A percentile compares a stretch with the other conserved stretches of the same genome.
Evolutionary conservation across 2,113 vertebrate genomes (phyloP).

Genomic region (Litocranius walleri): DNA sequence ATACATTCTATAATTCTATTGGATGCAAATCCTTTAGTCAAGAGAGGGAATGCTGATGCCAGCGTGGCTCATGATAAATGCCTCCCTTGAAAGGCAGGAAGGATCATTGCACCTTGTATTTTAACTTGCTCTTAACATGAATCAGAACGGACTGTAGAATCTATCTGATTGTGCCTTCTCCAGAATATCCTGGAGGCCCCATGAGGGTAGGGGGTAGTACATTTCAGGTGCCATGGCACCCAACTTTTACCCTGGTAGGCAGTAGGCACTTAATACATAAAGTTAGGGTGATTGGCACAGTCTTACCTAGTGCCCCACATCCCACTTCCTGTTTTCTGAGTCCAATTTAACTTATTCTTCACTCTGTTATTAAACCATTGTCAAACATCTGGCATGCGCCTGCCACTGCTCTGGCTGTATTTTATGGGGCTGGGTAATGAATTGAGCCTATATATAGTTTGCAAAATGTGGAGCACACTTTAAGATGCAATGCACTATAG

Average conservation of each 20-base stretch:
- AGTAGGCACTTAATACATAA: not conserved
- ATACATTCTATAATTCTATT: not conserved
- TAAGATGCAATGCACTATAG: slow-evolving; percentile 67
- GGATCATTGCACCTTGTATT: not conserved
- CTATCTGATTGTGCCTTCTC: not conserved
- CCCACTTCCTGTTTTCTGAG: slow-evolving; percentile 54
- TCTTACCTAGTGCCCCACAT: slow-evolving; percentile 63
- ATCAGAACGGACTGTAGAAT: not conserved
- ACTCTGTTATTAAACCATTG: slow-evolving; percentile 67
- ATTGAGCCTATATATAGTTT: slow-evolving; percentile 72
- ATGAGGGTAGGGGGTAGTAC: not conserved
- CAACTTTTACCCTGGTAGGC: not conserved
- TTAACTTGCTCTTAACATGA: not conserved
- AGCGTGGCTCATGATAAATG: not conserved
- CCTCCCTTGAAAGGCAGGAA: not conserved
- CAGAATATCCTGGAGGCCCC: not conserved
- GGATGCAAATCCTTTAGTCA: not conserved
- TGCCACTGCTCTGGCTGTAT: slow-evolving; percentile 58
- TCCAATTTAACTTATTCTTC: slow-evolving; percentile 58
- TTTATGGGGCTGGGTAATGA: slow-evolving; percentile 72
- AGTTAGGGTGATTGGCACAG: not conserved
- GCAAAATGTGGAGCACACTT: slow-evolving; percentile 69
- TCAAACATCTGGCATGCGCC: slow-evolving; percentile 72
- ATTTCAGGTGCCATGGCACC: not conserved
- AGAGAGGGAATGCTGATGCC: not conserved